Percentiles rank a stretch among this genome's conserved stretches.
phyloP scores from a whole-genome alignment of 2,888 invertebrate genomes.

The Orthosia incerta region DNA sequence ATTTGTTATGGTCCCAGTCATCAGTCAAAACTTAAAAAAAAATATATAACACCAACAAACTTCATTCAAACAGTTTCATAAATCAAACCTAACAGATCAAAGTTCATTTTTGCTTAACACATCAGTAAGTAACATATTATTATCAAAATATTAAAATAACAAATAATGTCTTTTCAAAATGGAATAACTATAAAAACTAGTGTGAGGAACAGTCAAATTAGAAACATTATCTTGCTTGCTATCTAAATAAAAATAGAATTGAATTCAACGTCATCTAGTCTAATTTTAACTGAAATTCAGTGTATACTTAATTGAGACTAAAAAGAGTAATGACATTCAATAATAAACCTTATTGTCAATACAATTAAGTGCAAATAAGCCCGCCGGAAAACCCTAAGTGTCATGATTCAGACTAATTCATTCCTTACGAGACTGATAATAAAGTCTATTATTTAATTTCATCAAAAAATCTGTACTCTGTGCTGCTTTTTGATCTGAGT shows the following conservation, averaged over 20 bases:
- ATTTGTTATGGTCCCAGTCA: not conserved
- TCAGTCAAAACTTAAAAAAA: not conserved
- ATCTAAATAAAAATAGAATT: slow-evolving; percentile 22
- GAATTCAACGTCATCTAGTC: slow-evolving; percentile 22
- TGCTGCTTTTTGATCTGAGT: not conserved
- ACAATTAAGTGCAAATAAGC: not conserved
- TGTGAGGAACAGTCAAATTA: slow-evolving; percentile 36
- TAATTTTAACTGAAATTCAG: not conserved
- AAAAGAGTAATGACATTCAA: not conserved
- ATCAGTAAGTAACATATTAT: slow-evolving; percentile 23
- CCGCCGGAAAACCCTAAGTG: not conserved
- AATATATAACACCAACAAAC: not conserved
- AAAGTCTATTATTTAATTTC: slow-evolving; percentile 4
- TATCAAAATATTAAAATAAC: slow-evolving; percentile 41
- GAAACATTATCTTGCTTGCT: slow-evolving; percentile 18
- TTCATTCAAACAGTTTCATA: not conserved
- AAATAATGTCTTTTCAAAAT: slow-evolving; percentile 65
- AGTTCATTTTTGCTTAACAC: slow-evolving; percentile 35
- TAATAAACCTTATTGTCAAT: not conserved
- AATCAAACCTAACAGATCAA: slow-evolving; percentile 12
- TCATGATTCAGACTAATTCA: not conserved
- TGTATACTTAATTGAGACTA: not conserved
- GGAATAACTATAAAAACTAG: slow-evolving; percentile 57
- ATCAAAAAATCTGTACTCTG: not conserved
- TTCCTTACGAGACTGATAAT: not conserved